These are phyloP conservation scores for Perdita meconis DNA, from an alignment of 2,888 invertebrate species.

Conservation along the genomic window DNA sequence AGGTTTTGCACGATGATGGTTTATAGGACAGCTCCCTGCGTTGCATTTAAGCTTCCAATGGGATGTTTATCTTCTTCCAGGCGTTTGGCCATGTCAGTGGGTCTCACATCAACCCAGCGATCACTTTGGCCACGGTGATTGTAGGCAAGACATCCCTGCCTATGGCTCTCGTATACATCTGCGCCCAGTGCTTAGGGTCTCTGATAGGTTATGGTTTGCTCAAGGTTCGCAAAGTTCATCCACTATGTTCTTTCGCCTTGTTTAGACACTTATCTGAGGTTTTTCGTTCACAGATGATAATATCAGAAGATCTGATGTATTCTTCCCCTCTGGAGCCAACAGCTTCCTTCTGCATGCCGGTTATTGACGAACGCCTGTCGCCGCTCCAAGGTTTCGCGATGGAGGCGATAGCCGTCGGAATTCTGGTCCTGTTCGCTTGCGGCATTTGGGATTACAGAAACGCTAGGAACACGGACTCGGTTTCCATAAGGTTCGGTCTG, in stretches of 20 bases:
- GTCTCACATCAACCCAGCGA: slow-evolving; percentile 91
- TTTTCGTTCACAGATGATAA: slow-evolving; percentile 74
- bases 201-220: slow-evolving; percentile 90
- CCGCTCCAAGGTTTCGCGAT: slow-evolving; percentile 86
- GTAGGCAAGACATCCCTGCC: slow-evolving; percentile 86
- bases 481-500: slow-evolving; percentile 88
- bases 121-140: slow-evolving; percentile 88
- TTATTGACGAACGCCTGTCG: slow-evolving; percentile 62
- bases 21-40: too few relatives aligned
- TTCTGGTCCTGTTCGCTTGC: slow-evolving; percentile 88
- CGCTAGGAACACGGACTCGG: slow-evolving; percentile 87
- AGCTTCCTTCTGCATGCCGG: slow-evolving; percentile 71
- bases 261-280: neutral
- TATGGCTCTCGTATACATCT: slow-evolving; percentile 87
- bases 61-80: slow-evolving; percentile 83
- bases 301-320: slow-evolving; percentile 73
- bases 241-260: neutral
- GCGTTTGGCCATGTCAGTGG: slow-evolving; percentile 92
- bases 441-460: slow-evolving; percentile 91
- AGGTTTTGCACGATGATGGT: too few relatives aligned
- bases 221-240: slow-evolving; percentile 81
- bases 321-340: neutral
- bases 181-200: slow-evolving; percentile 89
- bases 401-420: slow-evolving; percentile 88
- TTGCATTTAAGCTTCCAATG: too few relatives aligned